Percentiles rank a stretch among this genome's conserved stretches.
Conservation (phyloP, 2,797 vertebrate species). For the Morus bassanus region DNA sequence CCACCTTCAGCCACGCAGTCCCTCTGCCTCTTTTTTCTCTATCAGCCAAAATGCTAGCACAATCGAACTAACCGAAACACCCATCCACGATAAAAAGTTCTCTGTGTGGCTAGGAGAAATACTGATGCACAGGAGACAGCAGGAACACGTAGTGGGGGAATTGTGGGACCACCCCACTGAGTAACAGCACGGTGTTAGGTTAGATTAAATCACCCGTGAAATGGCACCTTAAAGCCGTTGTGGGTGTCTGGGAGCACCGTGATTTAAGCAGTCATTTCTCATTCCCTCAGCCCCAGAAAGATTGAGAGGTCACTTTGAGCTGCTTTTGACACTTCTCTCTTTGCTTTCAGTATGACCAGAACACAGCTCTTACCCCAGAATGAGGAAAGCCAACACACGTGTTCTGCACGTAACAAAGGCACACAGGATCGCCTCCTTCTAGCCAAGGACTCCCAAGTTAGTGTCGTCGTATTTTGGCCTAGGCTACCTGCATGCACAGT, state of each 20-base stretch:
- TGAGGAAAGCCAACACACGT: not conserved
- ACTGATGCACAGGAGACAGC: not conserved
- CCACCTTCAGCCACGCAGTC: not conserved
- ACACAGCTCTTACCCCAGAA: not conserved
- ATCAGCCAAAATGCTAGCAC: not conserved
- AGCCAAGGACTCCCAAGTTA: not conserved
- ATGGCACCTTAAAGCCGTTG: not conserved
- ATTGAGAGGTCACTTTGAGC: not conserved
- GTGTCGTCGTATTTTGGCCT: not conserved
- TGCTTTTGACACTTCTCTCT: not conserved
- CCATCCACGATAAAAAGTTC: not conserved
- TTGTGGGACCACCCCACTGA: not conserved
- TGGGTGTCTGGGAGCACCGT: not conserved
- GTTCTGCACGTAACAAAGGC: not conserved
- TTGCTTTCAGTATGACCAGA: not conserved
- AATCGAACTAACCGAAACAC: not conserved
- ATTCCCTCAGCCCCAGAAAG: not conserved
- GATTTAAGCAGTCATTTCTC: not conserved
- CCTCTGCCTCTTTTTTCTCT: not conserved
- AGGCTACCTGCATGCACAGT: not conserved
- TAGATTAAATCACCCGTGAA: not conserved
- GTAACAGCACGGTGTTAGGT: not conserved
- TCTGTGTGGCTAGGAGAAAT: not conserved
- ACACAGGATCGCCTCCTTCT: not conserved
- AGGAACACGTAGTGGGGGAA: accelerated